Evolutionary conservation across 1,140 invertebrate species (phyloP), one percentile per base, ranked within the genome.

Genomic region (Solenopsis fugax): DNA sequence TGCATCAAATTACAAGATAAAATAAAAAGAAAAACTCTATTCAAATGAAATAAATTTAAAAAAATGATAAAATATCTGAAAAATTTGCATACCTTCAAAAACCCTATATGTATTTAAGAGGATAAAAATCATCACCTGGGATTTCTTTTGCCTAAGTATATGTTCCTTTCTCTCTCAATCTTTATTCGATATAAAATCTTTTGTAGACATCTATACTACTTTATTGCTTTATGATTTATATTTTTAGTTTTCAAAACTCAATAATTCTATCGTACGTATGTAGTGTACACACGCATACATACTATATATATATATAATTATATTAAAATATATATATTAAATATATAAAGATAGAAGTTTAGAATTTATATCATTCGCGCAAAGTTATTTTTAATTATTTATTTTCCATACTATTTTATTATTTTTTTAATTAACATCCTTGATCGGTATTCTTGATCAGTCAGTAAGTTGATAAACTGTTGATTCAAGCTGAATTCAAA

Each of bases 21-120:
- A 69, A 50, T 29, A 50, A 50, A 48, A 67, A n/a, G 13, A n/a
- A n/a, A 69, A 76, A 80, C 48, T 76, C 87, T 89, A 92, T 93
- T 93, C 87, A 84, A 88, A 91, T 85, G 69, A 91, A 93, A 93
- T 93, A 93, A 93, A 93, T 67, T 41, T 85, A 88, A 92, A 90
- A 87, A 91, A 89, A 69, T 67, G 52, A 82, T 67, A 73, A 58
- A 81, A 82, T 85, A 84, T 82, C 76, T 87, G 54, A 80, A 78
- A 87, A 89, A 7, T 89, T 90, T 91, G 45, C 77, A 76, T 73
- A 76, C 80, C 78, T 89, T 88, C 52, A 87, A 90, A 86, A 84
- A 87, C 58, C 85, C 89, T 85, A 41, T 75, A 29, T 29, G 29
- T 29, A 75, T 75, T 69, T 45, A 71, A 82, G 76, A 87, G 52